Base-by-base conservation (phyloP, 2,888 invertebrate species). In the Idaea straminata region DNA sequence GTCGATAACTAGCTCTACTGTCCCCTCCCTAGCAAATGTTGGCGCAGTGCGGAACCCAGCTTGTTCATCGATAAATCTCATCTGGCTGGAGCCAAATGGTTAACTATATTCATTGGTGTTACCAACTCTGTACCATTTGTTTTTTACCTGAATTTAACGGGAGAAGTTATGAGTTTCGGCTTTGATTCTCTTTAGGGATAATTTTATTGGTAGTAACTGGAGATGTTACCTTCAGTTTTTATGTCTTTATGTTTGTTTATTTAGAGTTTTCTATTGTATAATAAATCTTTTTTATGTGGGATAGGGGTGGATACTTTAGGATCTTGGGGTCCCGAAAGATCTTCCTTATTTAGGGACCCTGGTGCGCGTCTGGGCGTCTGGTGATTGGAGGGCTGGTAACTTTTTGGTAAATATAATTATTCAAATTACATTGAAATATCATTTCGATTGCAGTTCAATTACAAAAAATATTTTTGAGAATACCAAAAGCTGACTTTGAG, bases 21-120 rank as follows among this genome's bases (percentile, higher is more conserved):
- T 57, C 58, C 10, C 72, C 63, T 69, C 74, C 69, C 78, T 77
- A 75, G 36, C 59, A 61, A 69, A 63, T 74, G 70, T 71, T 84
- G 83, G 75, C 85, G 86, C 86, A 85, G 78, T 86, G 86, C 85
- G 84, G 84, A 78, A 81, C 76, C 62, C 72, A 74, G 71, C 74
- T 68, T 72, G 73, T 77, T 69, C 74, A 78, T 83, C 83, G 80
- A 85, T 82, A 85, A 80, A 83, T 82, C 77, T 81, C 74, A 67
- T 71, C 71, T 70, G 47, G 47, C 13, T 25, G 68, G 47, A 60
- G 65, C 62, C 60, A 57, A 75, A 74, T 73, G 68, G 71, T 75
- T 76, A 68, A 65, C 64, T 47, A 63, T 64, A 66, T 64, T 64
- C 66, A 66, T 64, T 61, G 7, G 6, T 59, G 59, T 59, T 25